Conservation (phyloP, 2,888 invertebrate genomes). For the Mesoligia furuncula region DNA sequence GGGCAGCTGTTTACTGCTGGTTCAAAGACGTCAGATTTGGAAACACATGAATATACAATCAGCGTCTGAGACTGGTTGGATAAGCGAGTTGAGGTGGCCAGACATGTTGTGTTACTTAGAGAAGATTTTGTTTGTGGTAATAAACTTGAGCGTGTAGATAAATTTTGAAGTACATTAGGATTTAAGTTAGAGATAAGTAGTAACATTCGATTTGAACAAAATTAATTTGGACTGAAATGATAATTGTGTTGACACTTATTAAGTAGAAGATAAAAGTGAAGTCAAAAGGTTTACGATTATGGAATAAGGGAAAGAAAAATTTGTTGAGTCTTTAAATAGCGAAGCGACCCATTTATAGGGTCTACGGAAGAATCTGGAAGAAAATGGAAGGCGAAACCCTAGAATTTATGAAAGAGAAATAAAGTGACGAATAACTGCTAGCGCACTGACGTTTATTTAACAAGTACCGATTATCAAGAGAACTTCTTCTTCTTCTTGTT, state of each 20-base stretch:
- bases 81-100: background rate
- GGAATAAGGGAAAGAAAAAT: background rate
- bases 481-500: too few species aligned
- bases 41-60: conserved; percentile 61
- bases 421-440: too few species aligned
- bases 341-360: too few species aligned
- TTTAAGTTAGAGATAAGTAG: background rate
- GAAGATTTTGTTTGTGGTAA: conserved; percentile 13
- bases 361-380: too few species aligned
- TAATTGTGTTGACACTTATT: background rate
- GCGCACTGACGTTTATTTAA: too few species aligned
- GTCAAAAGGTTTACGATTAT: background rate
- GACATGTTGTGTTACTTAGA: conserved; percentile 7
- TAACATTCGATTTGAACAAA: background rate
- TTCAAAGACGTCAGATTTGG: conserved; percentile 47
- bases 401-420: too few species aligned
- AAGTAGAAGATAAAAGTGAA: background rate
- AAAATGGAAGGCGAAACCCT: too few species aligned
- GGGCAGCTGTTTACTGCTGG: conserved; percentile 45
- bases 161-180: background rate
- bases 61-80: conserved; percentile 21
- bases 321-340: background rate
- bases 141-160: background rate
- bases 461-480: too few species aligned
- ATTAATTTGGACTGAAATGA: background rate